Conservation (phyloP, 2,113 vertebrate genomes). For the Probosciger aterrimus region DNA sequence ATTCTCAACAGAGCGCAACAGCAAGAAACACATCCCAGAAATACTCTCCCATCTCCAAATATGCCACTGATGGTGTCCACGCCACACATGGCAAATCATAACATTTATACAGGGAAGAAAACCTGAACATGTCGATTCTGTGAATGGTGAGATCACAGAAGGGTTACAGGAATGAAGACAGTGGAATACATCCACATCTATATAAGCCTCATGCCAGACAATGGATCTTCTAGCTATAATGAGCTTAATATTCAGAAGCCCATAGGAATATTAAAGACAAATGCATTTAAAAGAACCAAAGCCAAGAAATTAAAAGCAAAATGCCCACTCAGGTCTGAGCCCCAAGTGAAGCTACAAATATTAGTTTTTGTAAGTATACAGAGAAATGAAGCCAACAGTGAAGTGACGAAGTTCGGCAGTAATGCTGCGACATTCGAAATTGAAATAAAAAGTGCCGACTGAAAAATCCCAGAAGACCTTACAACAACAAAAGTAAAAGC, state of each 20-base stretch:
- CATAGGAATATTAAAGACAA: accelerated
- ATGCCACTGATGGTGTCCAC: accelerated
- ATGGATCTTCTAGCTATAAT: neutral
- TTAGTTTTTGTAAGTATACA: neutral
- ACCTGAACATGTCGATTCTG: neutral
- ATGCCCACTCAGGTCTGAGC: accelerated
- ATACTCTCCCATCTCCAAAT: neutral
- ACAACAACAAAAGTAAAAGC: accelerated
- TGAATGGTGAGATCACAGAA: neutral
- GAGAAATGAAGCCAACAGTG: neutral
- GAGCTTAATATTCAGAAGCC: neutral
- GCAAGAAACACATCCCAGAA: neutral
- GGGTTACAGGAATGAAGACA: accelerated
- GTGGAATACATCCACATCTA: accelerated
- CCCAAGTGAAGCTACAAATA: neutral
- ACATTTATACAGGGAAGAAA: neutral
- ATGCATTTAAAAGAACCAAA: neutral
- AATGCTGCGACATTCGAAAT: neutral
- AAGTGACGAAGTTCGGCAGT: neutral
- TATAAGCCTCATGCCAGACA: neutral
- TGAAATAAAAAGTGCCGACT: neutral
- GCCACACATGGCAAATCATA: accelerated
- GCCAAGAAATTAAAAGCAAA: neutral
- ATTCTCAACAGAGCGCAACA: neutral
- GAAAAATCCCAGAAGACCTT: neutral